Evolutionary conservation across 2,888 invertebrate genomes (phyloP), one percentile per base, ranked within the genome.

Genomic region (Epinotia bilunana): DNA sequence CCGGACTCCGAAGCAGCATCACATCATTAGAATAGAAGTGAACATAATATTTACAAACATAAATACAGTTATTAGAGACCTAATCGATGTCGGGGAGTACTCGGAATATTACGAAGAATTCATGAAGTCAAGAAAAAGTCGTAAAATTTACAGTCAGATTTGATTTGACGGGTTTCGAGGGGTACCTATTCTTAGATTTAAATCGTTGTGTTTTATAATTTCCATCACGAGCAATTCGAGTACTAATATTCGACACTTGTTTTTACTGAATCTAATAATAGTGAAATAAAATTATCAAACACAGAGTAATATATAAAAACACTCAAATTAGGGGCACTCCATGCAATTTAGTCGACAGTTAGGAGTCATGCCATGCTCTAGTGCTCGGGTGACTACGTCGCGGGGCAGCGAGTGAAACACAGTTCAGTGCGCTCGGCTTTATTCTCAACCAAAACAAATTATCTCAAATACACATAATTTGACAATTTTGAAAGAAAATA

Each of bases 1-100:
- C 93, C 92, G 87, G 89, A 87, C 90, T 93, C 93, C 93, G 89
- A 92, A 93, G 94, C 94, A 93, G 94, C 94, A 92, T 92, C 88
- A 87, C 91, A 90, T 91, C 90, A 92, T 91, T 90, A 92, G 87
- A 92, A 87, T 87, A 87, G 86, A 84, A 79, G 80, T 80, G 78
- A 68, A 78, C 74, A 83, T 77, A 80, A 82, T 77, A 82, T 79
- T 81, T 76, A 72, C 60, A 74, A 28, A 65, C 53, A 39, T 28
- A 62, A 57, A 49, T 49, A 60, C 33, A 65, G 60, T 67, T 55
- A 57, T n/a, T 23, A 58, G 43, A 58, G 18, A 65, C 5, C 61
- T 49, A 18, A 61, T 68, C 61, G n/a, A 43, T 73, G n/a, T 13
- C 12, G 60, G 53, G 65, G 76, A 62, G 77, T 70, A 73, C 74